These are phyloP conservation scores for Xylota segnis DNA, from an alignment of 2,888 invertebrate genomes.

Conservation along the genomic window DNA sequence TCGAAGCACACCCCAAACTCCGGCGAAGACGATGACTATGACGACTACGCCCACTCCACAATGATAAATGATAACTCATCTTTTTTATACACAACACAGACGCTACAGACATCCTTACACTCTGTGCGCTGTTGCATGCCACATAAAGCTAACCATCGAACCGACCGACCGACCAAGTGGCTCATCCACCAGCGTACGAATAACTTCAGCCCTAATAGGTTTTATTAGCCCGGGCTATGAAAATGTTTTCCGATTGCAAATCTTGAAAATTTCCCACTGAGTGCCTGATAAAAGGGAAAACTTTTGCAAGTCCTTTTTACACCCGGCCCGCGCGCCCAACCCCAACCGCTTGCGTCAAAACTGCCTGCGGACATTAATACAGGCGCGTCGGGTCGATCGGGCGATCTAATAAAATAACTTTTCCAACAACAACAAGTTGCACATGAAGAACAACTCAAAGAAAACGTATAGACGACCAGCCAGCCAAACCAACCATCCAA, in stretches of 20 bases:
- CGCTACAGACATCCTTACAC: slow-evolving; percentile 10
- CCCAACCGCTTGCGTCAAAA: slow-evolving; percentile 8
- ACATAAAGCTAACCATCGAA: slow-evolving; percentile 37
- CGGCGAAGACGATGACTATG: neutral
- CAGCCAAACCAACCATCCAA: too few relatives aligned
- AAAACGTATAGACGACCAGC: neutral
- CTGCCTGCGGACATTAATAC: slow-evolving; percentile 51
- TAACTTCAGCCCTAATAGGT: slow-evolving; percentile 70
- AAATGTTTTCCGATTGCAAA: slow-evolving; percentile 73
- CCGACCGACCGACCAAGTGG: slow-evolving; percentile 28
- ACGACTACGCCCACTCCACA: neutral
- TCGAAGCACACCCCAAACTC: neutral
- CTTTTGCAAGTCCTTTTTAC: slow-evolving; percentile 38
- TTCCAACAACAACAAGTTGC: slow-evolving; percentile 67
- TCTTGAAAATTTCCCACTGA: slow-evolving; percentile 67
- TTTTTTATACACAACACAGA: slow-evolving; percentile 32
- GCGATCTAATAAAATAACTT: slow-evolving; percentile 70
- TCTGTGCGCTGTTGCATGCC: slow-evolving; percentile 48
- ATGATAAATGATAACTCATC: slow-evolving; percentile 52
- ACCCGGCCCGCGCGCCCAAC: neutral
- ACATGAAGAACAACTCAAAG: slow-evolving; percentile 35
- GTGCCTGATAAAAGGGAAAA: slow-evolving; percentile 67
- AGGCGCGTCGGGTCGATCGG: slow-evolving; percentile 62
- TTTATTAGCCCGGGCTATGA: slow-evolving; percentile 69
- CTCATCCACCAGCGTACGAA: slow-evolving; percentile 28